Evolutionary conservation across 2,113 vertebrate species (phyloP).

Genomic region (Vombatus ursinus): DNA sequence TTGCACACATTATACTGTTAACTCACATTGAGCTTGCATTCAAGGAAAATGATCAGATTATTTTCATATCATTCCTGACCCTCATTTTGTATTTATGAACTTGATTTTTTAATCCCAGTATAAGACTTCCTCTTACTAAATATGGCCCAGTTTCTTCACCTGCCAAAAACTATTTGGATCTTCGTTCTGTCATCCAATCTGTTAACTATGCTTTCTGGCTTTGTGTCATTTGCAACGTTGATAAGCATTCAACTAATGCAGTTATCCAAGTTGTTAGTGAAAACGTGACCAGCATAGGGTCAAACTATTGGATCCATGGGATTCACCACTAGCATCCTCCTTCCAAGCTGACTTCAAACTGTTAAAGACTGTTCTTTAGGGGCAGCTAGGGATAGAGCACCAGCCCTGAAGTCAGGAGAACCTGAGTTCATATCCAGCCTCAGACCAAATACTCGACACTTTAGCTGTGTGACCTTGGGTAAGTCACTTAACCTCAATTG

Average conservation of each 20-base stretch:
- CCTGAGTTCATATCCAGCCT: no score
- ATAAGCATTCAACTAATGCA: neutral
- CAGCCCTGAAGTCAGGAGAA: no score
- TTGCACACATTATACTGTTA: neutral
- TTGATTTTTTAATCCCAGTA: neutral
- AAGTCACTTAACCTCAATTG: no score
- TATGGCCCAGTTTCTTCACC: neutral
- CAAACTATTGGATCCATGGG: neutral
- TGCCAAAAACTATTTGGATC: neutral
- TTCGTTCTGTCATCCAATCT: neutral
- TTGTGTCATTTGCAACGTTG: neutral
- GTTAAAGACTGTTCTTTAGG: neutral
- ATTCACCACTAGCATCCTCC: neutral
- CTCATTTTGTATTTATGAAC: neutral
- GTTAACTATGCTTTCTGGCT: neutral
- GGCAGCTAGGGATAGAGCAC: no score
- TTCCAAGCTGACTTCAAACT: neutral
- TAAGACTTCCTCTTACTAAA: neutral
- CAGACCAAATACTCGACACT: no score
- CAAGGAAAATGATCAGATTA: neutral
- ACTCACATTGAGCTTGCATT: neutral
- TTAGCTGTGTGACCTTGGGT: no score
- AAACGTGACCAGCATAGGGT: neutral
- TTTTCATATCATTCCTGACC: neutral
- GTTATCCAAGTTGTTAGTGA: neutral